Evolutionary conservation across 2,113 vertebrate species (phyloP), one percentile per base, ranked within the genome.

Genomic region (Craseonycteris thonglongyai): DNA sequence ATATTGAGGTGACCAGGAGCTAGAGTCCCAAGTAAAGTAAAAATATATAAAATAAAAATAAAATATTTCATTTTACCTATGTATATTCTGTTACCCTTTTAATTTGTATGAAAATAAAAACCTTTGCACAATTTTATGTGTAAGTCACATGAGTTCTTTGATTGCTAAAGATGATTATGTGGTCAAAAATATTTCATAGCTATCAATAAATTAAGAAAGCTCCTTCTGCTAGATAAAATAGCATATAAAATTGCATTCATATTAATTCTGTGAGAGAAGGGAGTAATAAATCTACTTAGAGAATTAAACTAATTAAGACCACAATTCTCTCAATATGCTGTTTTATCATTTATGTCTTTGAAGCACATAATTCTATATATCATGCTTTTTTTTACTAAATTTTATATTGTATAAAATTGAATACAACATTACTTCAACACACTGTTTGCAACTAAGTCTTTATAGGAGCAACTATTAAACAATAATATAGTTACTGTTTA

Each of bases 281-380:
- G n/a, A 92, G 24, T 28, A 22, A 76, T 71, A 2, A n/a, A 58
- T 92, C n/a, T 95, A 15, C 14, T 40, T 78, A 42, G 49, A 65
- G n/a, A 90, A 82, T 93, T 49, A 83, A 79, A 82, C 13, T 96
- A 96, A 93, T 95, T 89, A 91, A 91, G 21, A 94, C 10, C 19
- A 76, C 33, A 51, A n/a, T 35, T 61, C 14, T 74, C 30, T 84
- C 82, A 88, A 42, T 56, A 38, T 45, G 47, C 19, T 65, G 35
- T 11, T 76, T 76, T 54, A 65, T 3, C 15, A 93, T 45, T 54
- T 68, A 58, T 61, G 5, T 82, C 71, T 93, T 81, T 82, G 56
- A 96, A 83, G 38, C 11, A 54, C 11, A 71, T 51, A 54, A 40
- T 54, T 90, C 7, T 65, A 51, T 59, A 69, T 35, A 63, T 65